Conservation (phyloP, 2,888 invertebrate genomes). For the Drosophila affinis region DNA sequence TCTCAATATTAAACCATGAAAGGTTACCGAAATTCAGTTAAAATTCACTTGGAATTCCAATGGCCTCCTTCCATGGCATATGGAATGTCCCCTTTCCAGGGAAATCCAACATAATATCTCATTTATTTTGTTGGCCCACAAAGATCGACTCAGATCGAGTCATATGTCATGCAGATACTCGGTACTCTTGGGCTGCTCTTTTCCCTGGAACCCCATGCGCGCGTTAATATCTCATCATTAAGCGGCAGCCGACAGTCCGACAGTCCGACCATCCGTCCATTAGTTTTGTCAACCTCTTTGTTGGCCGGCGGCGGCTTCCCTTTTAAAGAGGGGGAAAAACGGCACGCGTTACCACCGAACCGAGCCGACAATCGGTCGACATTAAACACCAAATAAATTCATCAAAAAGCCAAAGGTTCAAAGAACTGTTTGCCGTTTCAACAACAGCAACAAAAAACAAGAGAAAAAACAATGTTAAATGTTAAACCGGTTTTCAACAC, state of each 20-base stretch:
- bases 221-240: slow-evolving; percentile 63
- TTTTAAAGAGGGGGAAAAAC: slow-evolving; percentile 36
- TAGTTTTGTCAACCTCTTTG: slow-evolving; percentile 41
- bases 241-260: slow-evolving; percentile 24
- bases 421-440: slow-evolving; percentile 65
- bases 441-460: slow-evolving; percentile 11
- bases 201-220: slow-evolving; percentile 39
- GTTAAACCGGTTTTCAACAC: slow-evolving; percentile 59
- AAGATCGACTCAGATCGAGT: background rate
- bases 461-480: slow-evolving; percentile 15
- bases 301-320: slow-evolving; percentile 34
- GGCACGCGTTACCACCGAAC: slow-evolving; percentile 63
- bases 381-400: slow-evolving; percentile 74
- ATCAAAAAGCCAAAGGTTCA: slow-evolving; percentile 70
- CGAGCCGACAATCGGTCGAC: slow-evolving; percentile 48
- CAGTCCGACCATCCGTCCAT: slow-evolving; percentile 8
- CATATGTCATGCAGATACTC: slow-evolving; percentile 28
- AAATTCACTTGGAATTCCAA: background rate
- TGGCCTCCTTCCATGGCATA: background rate
- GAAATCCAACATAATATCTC: slow-evolving; percentile 14
- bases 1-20: background rate
- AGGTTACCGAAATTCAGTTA: background rate
- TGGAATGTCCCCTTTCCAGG: background rate
- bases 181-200: slow-evolving; percentile 4
- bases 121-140: background rate